Conservation (phyloP, 2,888 invertebrate genomes). For the Yponomeuta evonymella region DNA sequence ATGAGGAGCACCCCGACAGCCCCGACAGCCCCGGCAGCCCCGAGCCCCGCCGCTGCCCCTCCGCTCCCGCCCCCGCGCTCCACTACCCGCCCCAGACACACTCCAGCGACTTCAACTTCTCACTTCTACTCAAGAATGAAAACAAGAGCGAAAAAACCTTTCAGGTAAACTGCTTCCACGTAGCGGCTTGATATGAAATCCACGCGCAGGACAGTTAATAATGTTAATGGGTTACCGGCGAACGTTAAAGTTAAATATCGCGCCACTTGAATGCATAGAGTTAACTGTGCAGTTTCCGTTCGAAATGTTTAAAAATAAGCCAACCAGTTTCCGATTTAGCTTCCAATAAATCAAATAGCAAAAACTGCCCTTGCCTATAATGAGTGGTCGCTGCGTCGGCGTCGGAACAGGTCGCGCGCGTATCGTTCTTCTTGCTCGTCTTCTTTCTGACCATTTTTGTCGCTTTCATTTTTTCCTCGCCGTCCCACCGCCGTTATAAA, state of each 20-base stretch:
- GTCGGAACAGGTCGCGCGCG: constrained; percentile 58
- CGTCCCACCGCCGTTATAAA: constrained; percentile 50
- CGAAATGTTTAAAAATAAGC: constrained; percentile 69
- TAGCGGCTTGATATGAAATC: not conserved
- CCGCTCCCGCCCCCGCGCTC: constrained; percentile 49
- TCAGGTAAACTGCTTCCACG: constrained; percentile 36
- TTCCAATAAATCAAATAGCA: constrained; percentile 74
- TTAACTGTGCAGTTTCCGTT: constrained; percentile 74
- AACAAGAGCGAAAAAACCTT: constrained; percentile 68
- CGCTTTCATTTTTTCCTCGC: constrained; percentile 52
- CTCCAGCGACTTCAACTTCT: constrained; percentile 48
- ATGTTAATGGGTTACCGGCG: constrained; percentile 9
- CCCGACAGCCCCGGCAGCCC: constrained; percentile 44
- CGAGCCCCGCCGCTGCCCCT: constrained; percentile 56
- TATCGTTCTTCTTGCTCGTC: constrained; percentile 39
- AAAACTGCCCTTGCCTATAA: constrained; percentile 72
- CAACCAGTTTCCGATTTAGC: constrained; percentile 67
- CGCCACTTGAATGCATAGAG: constrained; percentile 36
- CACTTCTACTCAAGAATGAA: constrained; percentile 60
- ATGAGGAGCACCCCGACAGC: constrained; percentile 49
- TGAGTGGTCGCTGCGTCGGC: constrained; percentile 58
- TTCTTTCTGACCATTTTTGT: constrained; percentile 62
- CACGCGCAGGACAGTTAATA: constrained; percentile 10
- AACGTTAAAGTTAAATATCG: constrained; percentile 10
- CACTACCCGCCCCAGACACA: constrained; percentile 43